phyloP scores from a whole-genome alignment of 2,888 invertebrate genomes.

The Conops quadrifasciatus region DNA sequence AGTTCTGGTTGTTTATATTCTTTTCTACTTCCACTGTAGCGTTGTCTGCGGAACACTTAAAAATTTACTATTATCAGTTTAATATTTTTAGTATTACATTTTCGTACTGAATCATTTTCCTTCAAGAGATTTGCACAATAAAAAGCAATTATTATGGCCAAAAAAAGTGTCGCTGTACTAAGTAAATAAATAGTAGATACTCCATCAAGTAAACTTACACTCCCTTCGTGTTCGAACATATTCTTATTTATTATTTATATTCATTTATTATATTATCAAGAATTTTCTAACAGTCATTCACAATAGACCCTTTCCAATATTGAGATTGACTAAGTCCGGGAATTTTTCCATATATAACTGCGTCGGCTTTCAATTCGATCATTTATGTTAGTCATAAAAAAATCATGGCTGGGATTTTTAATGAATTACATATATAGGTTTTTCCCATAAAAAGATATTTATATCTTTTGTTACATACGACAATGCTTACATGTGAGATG shows the following conservation, averaged over 20 bases:
- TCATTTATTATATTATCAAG: no score
- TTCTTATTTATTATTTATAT: slow-evolving; percentile 1
- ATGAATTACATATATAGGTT: no score
- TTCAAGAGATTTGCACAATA: slow-evolving; percentile 49
- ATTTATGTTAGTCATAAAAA: no score
- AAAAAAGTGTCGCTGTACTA: slow-evolving; percentile 48
- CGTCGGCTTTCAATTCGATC: no score
- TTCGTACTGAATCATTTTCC: slow-evolving; percentile 36
- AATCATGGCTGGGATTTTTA: no score
- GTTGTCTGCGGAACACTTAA: background rate
- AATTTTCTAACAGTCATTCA: no score
- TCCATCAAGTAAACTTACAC: slow-evolving; percentile 42
- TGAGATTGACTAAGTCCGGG: no score
- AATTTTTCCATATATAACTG: no score
- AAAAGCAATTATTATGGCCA: slow-evolving; percentile 49
- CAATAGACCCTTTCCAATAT: no score
- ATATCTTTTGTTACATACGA: no score
- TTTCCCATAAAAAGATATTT: no score
- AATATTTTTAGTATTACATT: slow-evolving; percentile 24
- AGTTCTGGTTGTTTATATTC: background rate
- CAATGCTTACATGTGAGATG: no score
- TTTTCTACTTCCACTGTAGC: background rate
- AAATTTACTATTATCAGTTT: slow-evolving; percentile 10
- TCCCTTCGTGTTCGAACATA: slow-evolving; percentile 42
- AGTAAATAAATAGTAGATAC: slow-evolving; percentile 49